Percentiles rank a stretch among this genome's conserved stretches.
Evolutionary conservation across 2,888 invertebrate species (phyloP).

Genomic region (Notodonta ziczac): DNA sequence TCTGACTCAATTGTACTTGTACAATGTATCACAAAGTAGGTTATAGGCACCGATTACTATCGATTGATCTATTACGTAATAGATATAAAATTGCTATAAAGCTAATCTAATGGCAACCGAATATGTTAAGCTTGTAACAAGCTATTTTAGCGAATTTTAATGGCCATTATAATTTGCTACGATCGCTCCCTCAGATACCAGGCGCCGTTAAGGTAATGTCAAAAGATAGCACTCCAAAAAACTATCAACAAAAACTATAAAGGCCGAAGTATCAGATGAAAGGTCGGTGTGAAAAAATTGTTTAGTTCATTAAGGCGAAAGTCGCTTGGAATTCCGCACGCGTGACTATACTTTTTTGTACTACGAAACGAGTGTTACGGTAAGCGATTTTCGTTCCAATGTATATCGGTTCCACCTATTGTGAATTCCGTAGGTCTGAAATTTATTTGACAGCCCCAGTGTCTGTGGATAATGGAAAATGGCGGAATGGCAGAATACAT

Average conservation of each 20-base stretch:
- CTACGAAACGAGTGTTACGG: conserved; percentile 52
- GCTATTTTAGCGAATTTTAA: conserved; percentile 65
- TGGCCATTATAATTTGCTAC: conserved; percentile 76
- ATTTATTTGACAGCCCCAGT: conserved; percentile 83
- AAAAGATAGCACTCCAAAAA: conserved; percentile 75
- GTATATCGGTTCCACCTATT: conserved; percentile 75
- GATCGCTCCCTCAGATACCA: conserved; percentile 69
- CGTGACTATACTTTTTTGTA: conserved; percentile 56
- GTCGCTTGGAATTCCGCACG: conserved; percentile 56
- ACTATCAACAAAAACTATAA: conserved; percentile 78
- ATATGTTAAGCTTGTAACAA: conserved; percentile 72
- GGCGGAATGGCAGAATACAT: conserved; percentile 81
- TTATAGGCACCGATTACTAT: conserved; percentile 13
- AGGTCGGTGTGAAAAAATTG: conserved; percentile 72
- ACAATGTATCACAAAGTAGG: conserved; percentile 21
- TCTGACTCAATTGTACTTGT: conserved; percentile 6
- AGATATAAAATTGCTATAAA: conserved; percentile 44
- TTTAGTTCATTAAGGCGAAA: conserved; percentile 56
- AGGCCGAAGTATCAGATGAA: conserved; percentile 68
- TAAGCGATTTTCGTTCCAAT: conserved; percentile 70
- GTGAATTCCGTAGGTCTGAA: conserved; percentile 80
- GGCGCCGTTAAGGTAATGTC: conserved; percentile 78
- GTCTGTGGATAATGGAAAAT: conserved; percentile 85
- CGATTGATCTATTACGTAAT: conserved; percentile 28
- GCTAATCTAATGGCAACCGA: conserved; percentile 55